Evolutionary conservation across 1,140 invertebrate species (phyloP), one percentile per base, ranked within the genome.

Genomic region (Subanguina moxae): DNA sequence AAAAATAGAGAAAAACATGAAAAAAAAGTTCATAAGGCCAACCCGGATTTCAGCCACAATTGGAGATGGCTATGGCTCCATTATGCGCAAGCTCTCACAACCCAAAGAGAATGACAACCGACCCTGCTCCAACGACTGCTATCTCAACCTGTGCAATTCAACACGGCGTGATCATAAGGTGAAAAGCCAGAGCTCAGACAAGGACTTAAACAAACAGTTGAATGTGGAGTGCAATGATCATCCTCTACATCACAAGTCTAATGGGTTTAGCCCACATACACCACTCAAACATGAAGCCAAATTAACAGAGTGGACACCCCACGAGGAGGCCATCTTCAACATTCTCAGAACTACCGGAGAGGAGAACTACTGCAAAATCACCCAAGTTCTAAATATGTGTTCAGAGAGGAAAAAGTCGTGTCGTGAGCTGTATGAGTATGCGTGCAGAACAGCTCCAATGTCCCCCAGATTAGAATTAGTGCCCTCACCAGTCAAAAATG

Each of bases 391-490:
- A 19, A 62, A 71, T 21, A 27, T 73, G 11, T 62, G 57, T 21
- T 25, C 52, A 15, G 15, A 25, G 45, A 42, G 48, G 17, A 52
- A 38, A 46, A 63, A 65, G 13, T 77, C 75, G 9, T 74, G 73
- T 61, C 19, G 38, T 21, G 74, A 74, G 19, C 28, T 74, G 38
- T 78, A 76, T 61, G 75, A 76, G 21, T 74, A 74, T 38, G 71
- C 64, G 21, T 17, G 62, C 19, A 19, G 74, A 5, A 38, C 70
- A 15, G 62, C 48, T 23, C 73, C 73, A 19, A 43, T 71, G 13
- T 74, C 73, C 11, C 75, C 73, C 1, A 52, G 45, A 28, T 23
- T 78, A 15, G 73, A 74, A 5, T 19, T 73, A 25, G n/a, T 48
- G 13, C 25, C 38, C 1, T 75, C 75, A 27, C 57, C 73, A 32